Evolutionary conservation across 2,113 vertebrate species (phyloP).

Genomic region (Montifringilla adamsi): DNA sequence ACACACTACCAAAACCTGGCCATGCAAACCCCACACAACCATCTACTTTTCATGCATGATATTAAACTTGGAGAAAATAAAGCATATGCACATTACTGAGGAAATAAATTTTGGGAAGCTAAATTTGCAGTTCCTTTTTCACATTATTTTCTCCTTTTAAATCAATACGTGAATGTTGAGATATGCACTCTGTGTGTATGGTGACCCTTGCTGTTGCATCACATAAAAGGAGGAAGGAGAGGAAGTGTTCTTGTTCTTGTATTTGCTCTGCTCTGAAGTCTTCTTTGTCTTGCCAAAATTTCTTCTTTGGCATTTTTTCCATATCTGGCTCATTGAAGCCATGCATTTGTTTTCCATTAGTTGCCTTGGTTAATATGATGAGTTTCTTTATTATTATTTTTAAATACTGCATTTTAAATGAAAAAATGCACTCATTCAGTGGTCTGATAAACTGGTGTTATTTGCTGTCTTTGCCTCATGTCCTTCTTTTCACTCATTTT

Average conservation of each 20-base stretch:
- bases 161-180: neutral
- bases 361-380: neutral
- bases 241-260: neutral
- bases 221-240: neutral
- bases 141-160: neutral
- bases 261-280: neutral
- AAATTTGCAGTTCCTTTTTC: neutral
- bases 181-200: neutral
- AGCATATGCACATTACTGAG: neutral
- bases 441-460: neutral
- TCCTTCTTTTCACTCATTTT: neutral
- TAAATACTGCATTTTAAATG: neutral
- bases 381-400: neutral
- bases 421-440: neutral
- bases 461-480: neutral
- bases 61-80: neutral
- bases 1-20: neutral
- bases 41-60: neutral
- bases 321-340: neutral
- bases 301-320: neutral
- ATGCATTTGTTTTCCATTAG: constrained; percentile 32
- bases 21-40: neutral
- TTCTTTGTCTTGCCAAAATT: neutral
- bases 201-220: neutral
- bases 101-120: neutral